phyloP scores from a whole-genome alignment of 2,113 vertebrate genomes.

The Leptosomus discolor region DNA sequence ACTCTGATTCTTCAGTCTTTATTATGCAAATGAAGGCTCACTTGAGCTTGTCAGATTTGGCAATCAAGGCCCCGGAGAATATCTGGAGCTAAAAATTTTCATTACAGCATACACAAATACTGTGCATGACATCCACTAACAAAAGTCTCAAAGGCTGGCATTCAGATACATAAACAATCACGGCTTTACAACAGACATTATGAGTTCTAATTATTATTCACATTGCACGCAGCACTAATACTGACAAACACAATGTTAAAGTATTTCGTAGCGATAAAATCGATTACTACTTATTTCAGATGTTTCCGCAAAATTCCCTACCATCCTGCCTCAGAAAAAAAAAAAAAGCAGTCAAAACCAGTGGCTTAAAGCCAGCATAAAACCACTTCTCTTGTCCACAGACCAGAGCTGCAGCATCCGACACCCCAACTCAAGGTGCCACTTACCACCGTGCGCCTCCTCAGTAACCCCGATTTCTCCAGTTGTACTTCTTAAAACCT shows the following conservation, averaged over 20 bases:
- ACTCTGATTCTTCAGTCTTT: neutral
- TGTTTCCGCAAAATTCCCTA: neutral
- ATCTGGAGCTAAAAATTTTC: neutral
- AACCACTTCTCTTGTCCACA: neutral
- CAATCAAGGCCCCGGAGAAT: conserved; percentile 13
- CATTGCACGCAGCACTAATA: neutral
- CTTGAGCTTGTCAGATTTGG: conserved; percentile 19
- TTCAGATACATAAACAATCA: neutral
- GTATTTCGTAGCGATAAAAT: neutral
- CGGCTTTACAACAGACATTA: neutral
- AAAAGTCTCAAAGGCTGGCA: neutral
- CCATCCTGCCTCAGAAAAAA: neutral
- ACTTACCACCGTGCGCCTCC: rapidly evolving
- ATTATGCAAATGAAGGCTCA: conserved; percentile 48
- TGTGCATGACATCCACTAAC: neutral
- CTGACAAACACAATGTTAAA: neutral
- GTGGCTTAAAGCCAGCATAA: neutral
- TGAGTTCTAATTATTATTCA: neutral
- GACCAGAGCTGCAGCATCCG: neutral
- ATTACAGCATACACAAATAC: neutral
- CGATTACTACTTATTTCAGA: neutral
- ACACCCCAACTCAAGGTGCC: no score
- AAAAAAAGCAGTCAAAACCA: neutral
- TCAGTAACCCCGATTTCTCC: neutral
- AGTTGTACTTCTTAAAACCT: neutral